These are phyloP conservation scores for Taurulus bubalis DNA, from an alignment of 2,113 vertebrate genomes.

Conservation along the genomic window DNA sequence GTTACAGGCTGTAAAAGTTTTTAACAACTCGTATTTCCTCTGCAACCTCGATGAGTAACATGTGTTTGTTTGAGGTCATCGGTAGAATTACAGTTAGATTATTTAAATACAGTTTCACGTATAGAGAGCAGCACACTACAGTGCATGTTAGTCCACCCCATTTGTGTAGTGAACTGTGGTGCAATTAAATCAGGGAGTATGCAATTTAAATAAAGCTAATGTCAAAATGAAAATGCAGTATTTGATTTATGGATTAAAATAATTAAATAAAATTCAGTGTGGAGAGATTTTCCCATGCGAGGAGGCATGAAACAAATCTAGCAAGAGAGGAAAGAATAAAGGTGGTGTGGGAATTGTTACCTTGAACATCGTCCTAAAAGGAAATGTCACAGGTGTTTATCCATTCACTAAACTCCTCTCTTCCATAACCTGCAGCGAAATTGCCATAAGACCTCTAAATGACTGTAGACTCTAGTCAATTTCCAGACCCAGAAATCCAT, in stretches of 20 bases:
- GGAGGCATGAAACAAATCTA: slow-evolving; percentile 9
- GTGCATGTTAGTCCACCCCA: not conserved
- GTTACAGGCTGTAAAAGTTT: slow-evolving; percentile 41
- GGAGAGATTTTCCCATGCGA: not conserved
- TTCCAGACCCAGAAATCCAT: slow-evolving; percentile 76
- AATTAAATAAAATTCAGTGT: not conserved
- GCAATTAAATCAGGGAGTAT: slow-evolving; percentile 8
- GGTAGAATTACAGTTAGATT: slow-evolving; percentile 1
- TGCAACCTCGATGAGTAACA: slow-evolving; percentile 57
- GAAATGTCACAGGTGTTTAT: slow-evolving; percentile 81
- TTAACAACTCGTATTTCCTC: slow-evolving; percentile 45
- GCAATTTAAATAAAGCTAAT: slow-evolving; percentile 13
- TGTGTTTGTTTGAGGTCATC: slow-evolving; percentile 47
- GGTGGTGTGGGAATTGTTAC: slow-evolving; percentile 47
- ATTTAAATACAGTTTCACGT: not conserved
- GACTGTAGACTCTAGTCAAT: slow-evolving; percentile 78
- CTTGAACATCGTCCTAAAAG: slow-evolving; percentile 66
- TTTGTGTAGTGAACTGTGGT: not conserved
- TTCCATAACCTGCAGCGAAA: slow-evolving; percentile 74
- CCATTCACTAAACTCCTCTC: slow-evolving; percentile 69
- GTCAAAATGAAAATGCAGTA: not conserved
- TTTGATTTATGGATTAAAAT: not conserved
- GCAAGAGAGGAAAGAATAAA: slow-evolving; percentile 22
- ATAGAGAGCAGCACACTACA: not conserved
- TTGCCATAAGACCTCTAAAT: slow-evolving; percentile 76